Percentiles rank a stretch among this genome's conserved stretches.
Evolutionary conservation across 2,797 vertebrate species (phyloP).

Genomic region (Erpetoichthys calabaricus): DNA sequence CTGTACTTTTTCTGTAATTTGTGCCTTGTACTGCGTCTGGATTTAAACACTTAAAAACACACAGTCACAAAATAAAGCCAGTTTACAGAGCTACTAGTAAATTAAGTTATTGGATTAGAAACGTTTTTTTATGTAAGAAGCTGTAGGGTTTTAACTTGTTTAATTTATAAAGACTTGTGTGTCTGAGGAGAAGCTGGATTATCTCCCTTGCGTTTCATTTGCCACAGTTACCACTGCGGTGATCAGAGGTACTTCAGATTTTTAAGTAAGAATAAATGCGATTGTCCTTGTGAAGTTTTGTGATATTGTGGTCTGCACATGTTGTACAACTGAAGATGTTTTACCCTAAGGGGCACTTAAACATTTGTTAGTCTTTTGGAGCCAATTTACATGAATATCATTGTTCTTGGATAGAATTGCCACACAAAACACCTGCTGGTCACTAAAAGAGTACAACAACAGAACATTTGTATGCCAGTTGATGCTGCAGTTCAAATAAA

Average conservation of each 20-base stretch:
- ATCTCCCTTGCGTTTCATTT: constrained; percentile 38
- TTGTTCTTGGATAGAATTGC: no score
- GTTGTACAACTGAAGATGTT: neutral
- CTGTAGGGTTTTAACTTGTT: constrained; percentile 52
- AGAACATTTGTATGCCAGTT: no score
- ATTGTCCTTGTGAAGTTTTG: constrained; percentile 30
- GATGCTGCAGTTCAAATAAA: no score
- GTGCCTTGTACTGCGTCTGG: constrained; percentile 87
- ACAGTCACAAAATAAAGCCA: constrained; percentile 56
- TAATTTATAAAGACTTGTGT: constrained; percentile 54
- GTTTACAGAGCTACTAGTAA: constrained; percentile 73
- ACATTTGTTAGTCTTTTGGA: no score
- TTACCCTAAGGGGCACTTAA: neutral
- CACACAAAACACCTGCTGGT: no score
- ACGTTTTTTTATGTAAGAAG: constrained; percentile 26
- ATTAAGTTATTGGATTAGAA: constrained; percentile 60
- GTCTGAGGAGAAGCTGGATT: constrained; percentile 57
- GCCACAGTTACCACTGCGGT: constrained; percentile 21
- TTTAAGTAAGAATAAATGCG: constrained; percentile 18
- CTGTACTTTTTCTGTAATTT: constrained; percentile 55
- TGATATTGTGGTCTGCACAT: constrained; percentile 9
- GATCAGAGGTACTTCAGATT: neutral
- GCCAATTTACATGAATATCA: no score
- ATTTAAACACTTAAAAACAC: constrained; percentile 45
- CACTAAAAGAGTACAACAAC: no score